Conservation (phyloP, 2,113 vertebrate species). For the Pithys albifrons region DNA sequence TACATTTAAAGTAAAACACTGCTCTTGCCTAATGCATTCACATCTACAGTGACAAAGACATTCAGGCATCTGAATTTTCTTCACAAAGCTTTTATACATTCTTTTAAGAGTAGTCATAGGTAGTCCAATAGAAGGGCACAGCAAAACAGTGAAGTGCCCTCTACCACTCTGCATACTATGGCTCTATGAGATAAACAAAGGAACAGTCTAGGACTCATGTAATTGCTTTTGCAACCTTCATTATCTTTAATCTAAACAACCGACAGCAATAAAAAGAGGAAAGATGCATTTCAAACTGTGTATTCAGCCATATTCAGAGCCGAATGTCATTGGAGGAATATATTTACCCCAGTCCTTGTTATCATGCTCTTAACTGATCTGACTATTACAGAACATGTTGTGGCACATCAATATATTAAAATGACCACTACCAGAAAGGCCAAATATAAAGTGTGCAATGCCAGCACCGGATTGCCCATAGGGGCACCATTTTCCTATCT, state of each 20-base stretch:
- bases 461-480: background rate
- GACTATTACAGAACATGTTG: background rate
- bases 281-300: background rate
- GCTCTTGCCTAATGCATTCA: background rate
- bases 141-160: background rate
- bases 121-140: background rate
- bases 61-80: background rate
- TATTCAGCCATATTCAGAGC: background rate
- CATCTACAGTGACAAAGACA: background rate
- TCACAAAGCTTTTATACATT: background rate
- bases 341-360: background rate
- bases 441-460: background rate
- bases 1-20: background rate
- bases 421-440: accelerated
- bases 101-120: background rate
- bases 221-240: background rate
- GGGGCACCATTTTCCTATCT: background rate
- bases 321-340: background rate
- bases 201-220: background rate
- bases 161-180: background rate
- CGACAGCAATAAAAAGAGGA: background rate
- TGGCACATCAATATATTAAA: background rate
- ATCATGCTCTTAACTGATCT: background rate
- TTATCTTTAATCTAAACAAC: background rate
- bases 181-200: background rate